A percentile compares a stretch with the other conserved stretches of the same genome.
phyloP scores from a whole-genome alignment of 2,797 vertebrate species.

The Paramormyrops hopkinsi region DNA sequence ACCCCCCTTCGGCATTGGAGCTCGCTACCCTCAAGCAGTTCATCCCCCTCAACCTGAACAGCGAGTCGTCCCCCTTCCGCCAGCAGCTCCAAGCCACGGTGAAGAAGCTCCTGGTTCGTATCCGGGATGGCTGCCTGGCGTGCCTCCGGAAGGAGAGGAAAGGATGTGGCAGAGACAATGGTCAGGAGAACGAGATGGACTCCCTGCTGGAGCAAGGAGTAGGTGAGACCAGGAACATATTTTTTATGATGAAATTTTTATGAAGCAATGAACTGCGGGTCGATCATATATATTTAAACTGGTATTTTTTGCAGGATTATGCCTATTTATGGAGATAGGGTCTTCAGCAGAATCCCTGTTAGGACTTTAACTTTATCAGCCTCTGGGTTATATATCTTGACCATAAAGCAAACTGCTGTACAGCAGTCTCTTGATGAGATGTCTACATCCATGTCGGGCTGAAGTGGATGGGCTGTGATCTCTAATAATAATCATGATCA shows the following conservation, averaged over 20 bases:
- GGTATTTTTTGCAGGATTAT: background rate
- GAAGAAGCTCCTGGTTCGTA: slow-evolving; percentile 67
- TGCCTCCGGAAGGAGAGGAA: slow-evolving; percentile 49
- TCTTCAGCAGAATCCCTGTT: background rate
- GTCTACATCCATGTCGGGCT: background rate
- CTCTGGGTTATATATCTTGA: background rate
- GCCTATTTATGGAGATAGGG: background rate
- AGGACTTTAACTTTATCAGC: background rate
- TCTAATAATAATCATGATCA: background rate
- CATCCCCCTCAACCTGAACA: slow-evolving; percentile 76
- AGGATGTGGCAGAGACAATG: slow-evolving; percentile 27
- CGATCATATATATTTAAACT: background rate
- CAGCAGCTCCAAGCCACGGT: slow-evolving; percentile 74
- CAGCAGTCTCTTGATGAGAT: background rate
- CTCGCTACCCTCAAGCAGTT: slow-evolving; percentile 60
- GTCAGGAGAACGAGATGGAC: background rate
- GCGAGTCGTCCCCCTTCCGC: slow-evolving; percentile 75
- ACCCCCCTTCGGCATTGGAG: slow-evolving; percentile 54
- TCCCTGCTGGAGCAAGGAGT: slow-evolving; percentile 55
- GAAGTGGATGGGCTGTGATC: background rate
- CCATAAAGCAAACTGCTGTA: background rate
- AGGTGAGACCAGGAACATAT: slow-evolving; percentile 55
- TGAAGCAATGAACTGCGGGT: background rate
- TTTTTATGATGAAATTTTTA: background rate
- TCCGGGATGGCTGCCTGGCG: slow-evolving; percentile 74